Evolutionary conservation across 2,113 vertebrate genomes (phyloP).

Genomic region (Gymnobelideus leadbeateri): DNA sequence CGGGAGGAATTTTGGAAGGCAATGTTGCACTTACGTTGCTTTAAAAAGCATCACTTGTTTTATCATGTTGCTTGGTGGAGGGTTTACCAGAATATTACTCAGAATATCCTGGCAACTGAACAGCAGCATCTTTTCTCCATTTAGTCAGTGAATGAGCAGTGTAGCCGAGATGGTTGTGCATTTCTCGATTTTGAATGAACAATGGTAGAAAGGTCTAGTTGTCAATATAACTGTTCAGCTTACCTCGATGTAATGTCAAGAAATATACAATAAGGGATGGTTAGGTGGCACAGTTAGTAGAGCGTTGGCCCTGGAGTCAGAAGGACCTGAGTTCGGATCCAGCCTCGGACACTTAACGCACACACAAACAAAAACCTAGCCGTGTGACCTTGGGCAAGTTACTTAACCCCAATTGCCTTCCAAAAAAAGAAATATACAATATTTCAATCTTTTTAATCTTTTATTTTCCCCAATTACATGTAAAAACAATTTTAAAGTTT

Average conservation of each 20-base stretch:
- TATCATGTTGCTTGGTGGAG: background rate
- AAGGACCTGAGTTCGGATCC: too few species aligned
- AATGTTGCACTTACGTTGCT: constrained; percentile 8
- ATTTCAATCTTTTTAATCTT: background rate
- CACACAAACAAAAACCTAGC: too few species aligned
- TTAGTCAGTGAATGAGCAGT: background rate
- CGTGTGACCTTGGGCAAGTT: too few species aligned
- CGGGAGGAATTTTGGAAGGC: constrained; percentile 2
- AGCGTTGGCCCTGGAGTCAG: too few species aligned
- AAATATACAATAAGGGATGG: background rate
- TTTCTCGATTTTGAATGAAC: background rate
- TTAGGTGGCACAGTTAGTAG: too few species aligned
- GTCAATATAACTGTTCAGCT: background rate
- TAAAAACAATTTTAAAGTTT: background rate
- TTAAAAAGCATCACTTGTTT: constrained; percentile 3
- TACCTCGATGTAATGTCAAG: background rate
- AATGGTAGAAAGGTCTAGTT: background rate
- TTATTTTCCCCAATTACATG: background rate
- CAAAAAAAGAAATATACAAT: constrained; percentile 17
- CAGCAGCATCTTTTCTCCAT: background rate
- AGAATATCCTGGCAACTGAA: constrained; percentile 7
- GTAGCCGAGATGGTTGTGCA: background rate
- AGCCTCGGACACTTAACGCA: too few species aligned
- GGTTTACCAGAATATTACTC: background rate
- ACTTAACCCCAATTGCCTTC: too few species aligned